These are phyloP conservation scores for Standfussiana lucernea DNA, from an alignment of 2,888 invertebrate genomes.

Conservation along the genomic window DNA sequence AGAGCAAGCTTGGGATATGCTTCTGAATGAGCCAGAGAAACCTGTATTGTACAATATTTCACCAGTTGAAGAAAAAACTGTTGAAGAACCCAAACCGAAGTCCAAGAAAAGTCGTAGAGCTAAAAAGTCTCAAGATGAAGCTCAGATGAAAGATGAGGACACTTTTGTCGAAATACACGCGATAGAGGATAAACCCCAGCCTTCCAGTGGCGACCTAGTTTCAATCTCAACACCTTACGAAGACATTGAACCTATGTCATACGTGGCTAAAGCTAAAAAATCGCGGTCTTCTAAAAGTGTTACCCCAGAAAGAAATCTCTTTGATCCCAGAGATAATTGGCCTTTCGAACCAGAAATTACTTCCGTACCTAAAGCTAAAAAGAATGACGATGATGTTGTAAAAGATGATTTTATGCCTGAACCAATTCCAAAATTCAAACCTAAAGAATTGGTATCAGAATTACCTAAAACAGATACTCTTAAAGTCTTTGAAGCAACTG, in stretches of 20 bases:
- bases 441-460: constrained; percentile 65
- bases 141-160: constrained; percentile 81
- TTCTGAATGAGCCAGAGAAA: constrained; percentile 81
- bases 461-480: constrained; percentile 60
- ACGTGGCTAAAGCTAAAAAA: constrained; percentile 79
- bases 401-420: constrained; percentile 67
- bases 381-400: constrained; percentile 48
- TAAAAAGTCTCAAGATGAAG: constrained; percentile 81
- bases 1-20: constrained; percentile 88
- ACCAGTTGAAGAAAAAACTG: constrained; percentile 64
- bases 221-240: constrained; percentile 85
- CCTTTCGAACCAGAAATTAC: constrained; percentile 66
- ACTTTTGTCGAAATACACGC: constrained; percentile 88
- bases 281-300: constrained; percentile 78
- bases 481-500: constrained; percentile 62
- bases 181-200: constrained; percentile 83
- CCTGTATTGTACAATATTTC: constrained; percentile 67
- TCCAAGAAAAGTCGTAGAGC: constrained; percentile 81
- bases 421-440: constrained; percentile 59
- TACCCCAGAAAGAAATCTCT: constrained; percentile 75
- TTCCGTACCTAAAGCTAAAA: constrained; percentile 59
- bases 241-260: constrained; percentile 78
- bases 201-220: constrained; percentile 82
- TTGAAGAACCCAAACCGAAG: constrained; percentile 81
- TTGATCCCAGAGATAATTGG: constrained; percentile 66